Conservation (phyloP, 2,888 invertebrate species). For the Heliconius hortense region DNA sequence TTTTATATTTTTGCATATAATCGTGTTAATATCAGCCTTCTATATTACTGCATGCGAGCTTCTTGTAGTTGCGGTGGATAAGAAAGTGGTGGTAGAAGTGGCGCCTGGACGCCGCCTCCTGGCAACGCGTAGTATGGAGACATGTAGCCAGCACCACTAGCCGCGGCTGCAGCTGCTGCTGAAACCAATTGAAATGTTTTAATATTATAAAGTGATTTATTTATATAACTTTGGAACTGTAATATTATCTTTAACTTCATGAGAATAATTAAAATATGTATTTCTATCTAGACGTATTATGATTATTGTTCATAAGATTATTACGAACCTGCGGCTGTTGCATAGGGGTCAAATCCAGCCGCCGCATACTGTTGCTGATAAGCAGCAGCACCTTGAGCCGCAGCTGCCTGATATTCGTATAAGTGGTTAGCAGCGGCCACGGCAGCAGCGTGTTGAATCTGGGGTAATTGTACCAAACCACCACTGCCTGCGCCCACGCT, state of each 20-base stretch:
- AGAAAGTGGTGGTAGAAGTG: conserved; percentile 84
- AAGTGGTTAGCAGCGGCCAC: conserved; percentile 91
- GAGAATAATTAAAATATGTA: too few species aligned
- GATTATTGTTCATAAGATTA: not conserved
- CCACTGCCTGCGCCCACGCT: conserved; percentile 83
- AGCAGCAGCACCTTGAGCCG: conserved; percentile 86
- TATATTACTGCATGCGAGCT: conserved; percentile 87
- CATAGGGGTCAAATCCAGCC: conserved; percentile 89
- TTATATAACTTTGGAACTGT: too few species aligned
- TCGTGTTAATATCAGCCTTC: conserved; percentile 39
- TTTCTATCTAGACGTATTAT: too few species aligned
- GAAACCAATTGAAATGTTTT: conserved; percentile 43
- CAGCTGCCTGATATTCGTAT: conserved; percentile 90
- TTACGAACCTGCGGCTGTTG: conserved; percentile 85
- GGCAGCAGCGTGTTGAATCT: conserved; percentile 88
- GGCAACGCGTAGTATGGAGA: conserved; percentile 88
- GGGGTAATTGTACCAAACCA: conserved; percentile 86
- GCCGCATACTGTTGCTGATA: conserved; percentile 88
- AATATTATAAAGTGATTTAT: not conserved
- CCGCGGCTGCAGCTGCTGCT: conserved; percentile 76
- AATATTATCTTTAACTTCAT: too few species aligned
- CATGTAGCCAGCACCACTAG: conserved; percentile 86
- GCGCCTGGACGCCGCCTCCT: conserved; percentile 81
- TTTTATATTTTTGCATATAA: conserved; percentile 26
- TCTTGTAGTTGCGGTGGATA: conserved; percentile 88